These are phyloP conservation scores for Cataglyphis rosenhaueri DNA, from an alignment of 2,888 invertebrate species.

Conservation along the genomic window DNA sequence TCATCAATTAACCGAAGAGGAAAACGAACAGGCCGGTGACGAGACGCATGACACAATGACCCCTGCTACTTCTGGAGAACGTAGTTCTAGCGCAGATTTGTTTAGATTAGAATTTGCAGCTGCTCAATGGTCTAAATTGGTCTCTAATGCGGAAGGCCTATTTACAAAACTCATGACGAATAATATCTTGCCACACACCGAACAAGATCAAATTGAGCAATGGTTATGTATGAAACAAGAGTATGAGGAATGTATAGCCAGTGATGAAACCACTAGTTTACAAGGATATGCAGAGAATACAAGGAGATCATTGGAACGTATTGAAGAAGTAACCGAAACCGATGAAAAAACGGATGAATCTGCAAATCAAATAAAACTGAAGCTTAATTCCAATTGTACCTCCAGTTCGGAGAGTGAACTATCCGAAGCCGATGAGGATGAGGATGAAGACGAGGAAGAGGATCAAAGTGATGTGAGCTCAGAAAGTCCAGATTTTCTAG, in stretches of 20 bases:
- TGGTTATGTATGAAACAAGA: constrained; percentile 95
- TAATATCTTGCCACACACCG: constrained; percentile 90
- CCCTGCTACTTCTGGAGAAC: constrained; percentile 82
- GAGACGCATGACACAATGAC: constrained; percentile 81
- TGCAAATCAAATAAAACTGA: constrained; percentile 77
- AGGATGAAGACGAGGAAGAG: constrained; percentile 86
- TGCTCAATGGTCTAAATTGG: constrained; percentile 92
- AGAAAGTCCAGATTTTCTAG: constrained; percentile 90
- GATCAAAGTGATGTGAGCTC: constrained; percentile 86
- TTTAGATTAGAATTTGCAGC: constrained; percentile 94
- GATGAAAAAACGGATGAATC: constrained; percentile 84
- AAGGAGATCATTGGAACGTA: constrained; percentile 86
- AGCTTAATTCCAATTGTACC: constrained; percentile 82
- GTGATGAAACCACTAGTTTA: constrained; percentile 85
- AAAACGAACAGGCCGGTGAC: constrained; percentile 80
- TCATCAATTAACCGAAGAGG: constrained; percentile 75
- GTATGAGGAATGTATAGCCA: constrained; percentile 93
- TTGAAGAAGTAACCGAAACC: constrained; percentile 86
- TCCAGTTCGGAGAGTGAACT: constrained; percentile 85
- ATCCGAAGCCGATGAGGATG: constrained; percentile 74
- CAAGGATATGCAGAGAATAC: constrained; percentile 86
- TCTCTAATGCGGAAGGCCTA: constrained; percentile 94
- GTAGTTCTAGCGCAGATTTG: constrained; percentile 84
- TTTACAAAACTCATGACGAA: constrained; percentile 91
- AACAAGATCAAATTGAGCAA: constrained; percentile 92